A percentile compares a stretch with the other conserved stretches of the same genome.
Evolutionary conservation across 2,888 invertebrate genomes (phyloP).

Genomic region (Pachliopta kotzebuea): DNA sequence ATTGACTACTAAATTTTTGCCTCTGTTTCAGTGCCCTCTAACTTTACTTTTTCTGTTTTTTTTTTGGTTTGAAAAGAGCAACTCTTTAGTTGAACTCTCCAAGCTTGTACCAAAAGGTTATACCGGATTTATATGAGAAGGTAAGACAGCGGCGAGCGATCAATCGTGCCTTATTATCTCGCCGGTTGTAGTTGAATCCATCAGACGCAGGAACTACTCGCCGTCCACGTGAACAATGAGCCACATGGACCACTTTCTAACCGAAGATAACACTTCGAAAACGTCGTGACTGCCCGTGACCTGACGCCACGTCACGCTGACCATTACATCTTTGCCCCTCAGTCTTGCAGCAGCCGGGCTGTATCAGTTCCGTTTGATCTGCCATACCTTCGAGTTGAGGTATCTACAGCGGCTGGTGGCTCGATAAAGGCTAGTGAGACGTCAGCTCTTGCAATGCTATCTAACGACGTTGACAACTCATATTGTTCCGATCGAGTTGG

Average conservation of each 20-base stretch:
- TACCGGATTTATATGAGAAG: slow-evolving; percentile 43
- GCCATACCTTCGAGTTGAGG: slow-evolving; percentile 28
- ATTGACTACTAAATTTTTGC: neutral
- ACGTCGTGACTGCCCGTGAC: slow-evolving; percentile 59
- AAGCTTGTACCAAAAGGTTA: slow-evolving; percentile 29
- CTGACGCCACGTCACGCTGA: slow-evolving; percentile 33
- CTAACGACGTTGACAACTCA: slow-evolving; percentile 33
- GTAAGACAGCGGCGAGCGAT: slow-evolving; percentile 54
- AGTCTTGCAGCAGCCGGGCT: slow-evolving; percentile 31
- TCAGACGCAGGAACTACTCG: slow-evolving; percentile 54
- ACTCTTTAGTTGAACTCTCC: neutral
- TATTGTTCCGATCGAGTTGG: slow-evolving; percentile 30
- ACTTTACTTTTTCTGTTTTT: neutral
- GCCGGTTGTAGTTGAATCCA: slow-evolving; percentile 51
- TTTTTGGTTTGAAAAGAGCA: too few relatives aligned
- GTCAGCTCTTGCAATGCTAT: slow-evolving; percentile 41
- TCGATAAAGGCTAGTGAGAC: slow-evolving; percentile 38
- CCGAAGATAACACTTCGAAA: slow-evolving; percentile 41
- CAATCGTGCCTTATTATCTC: slow-evolving; percentile 59
- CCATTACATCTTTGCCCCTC: slow-evolving; percentile 33
- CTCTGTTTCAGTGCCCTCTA: too few relatives aligned
- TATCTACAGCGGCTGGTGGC: slow-evolving; percentile 34
- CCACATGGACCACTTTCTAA: slow-evolving; percentile 67
- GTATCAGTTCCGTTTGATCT: slow-evolving; percentile 35
- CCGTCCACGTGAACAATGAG: slow-evolving; percentile 64